phyloP scores from a whole-genome alignment of 2,113 vertebrate genomes.

The Xerus inauris region DNA sequence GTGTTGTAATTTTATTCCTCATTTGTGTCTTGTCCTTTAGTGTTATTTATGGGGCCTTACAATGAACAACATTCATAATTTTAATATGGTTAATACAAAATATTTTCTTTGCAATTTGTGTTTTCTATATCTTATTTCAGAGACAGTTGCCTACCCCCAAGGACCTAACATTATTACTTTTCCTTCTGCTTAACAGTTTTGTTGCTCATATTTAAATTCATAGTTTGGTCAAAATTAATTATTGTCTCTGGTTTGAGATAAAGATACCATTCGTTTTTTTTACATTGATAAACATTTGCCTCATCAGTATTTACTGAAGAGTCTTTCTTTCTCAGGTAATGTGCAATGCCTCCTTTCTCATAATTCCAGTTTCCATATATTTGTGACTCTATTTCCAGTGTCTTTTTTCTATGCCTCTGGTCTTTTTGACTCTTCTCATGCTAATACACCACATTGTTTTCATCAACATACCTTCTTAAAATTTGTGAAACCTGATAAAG shows the following conservation, averaged over 20 bases:
- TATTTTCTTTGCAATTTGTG: background rate
- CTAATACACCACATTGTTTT: background rate
- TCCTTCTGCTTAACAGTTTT: background rate
- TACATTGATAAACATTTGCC: background rate
- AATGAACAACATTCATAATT: background rate
- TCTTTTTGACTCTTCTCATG: background rate
- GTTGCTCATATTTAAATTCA: background rate
- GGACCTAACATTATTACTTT: background rate
- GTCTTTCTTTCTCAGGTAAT: background rate
- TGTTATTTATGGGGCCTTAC: background rate
- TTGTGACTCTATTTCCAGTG: background rate
- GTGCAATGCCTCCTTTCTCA: background rate
- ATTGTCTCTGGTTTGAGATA: background rate
- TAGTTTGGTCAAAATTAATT: background rate
- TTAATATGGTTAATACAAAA: background rate
- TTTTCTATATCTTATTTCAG: background rate
- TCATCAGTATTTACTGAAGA: background rate
- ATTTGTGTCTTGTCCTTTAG: background rate
- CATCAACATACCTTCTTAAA: background rate
- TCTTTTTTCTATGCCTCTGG: background rate
- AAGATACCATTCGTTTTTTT: background rate
- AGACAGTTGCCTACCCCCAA: background rate
- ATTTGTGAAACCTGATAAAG: background rate
- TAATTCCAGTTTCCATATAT: constrained; percentile 10
- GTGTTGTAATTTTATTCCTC: background rate